A percentile compares a stretch with the other conserved stretches of the same genome.
phyloP scores from a whole-genome alignment of 35 echinoderm and acorn worm species.

The Stichopus chloronotus region DNA sequence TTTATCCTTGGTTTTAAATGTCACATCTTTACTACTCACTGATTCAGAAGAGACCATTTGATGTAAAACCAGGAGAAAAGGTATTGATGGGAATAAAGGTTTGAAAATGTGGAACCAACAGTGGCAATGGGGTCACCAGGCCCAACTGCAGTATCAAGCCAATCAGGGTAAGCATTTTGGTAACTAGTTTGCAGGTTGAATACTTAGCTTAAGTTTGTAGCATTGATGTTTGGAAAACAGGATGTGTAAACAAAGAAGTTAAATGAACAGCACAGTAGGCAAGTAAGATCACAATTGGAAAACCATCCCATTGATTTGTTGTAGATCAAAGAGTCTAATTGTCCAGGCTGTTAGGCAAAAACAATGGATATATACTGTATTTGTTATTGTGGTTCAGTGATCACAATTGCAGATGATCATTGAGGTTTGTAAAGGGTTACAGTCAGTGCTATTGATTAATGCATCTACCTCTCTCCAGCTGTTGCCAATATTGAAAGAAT shows the following conservation, averaged over 20 bases:
- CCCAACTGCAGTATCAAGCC: constrained; percentile 91
- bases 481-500: too few relatives aligned
- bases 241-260: background rate
- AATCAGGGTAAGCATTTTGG: constrained; percentile 71
- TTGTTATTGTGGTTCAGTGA: too few relatives aligned
- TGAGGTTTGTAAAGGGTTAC: too few relatives aligned
- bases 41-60: constrained; percentile 52
- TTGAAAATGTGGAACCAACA: constrained; percentile 66
- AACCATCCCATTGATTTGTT: too few relatives aligned
- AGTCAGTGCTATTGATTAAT: too few relatives aligned
- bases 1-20: constrained; percentile 24
- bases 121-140: constrained; percentile 85
- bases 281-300: too few relatives aligned
- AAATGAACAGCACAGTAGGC: background rate
- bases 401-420: too few relatives aligned
- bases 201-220: background rate
- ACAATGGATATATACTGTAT: too few relatives aligned
- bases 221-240: background rate
- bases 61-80: constrained; percentile 37
- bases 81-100: constrained; percentile 53
- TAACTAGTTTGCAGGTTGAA: background rate
- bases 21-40: constrained; percentile 55
- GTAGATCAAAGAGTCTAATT: too few relatives aligned
- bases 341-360: too few relatives aligned
- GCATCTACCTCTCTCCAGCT: too few relatives aligned